Evolutionary conservation across 2,888 invertebrate genomes (phyloP), one percentile per base, ranked within the genome.

Genomic region (Xylocampa areola): DNA sequence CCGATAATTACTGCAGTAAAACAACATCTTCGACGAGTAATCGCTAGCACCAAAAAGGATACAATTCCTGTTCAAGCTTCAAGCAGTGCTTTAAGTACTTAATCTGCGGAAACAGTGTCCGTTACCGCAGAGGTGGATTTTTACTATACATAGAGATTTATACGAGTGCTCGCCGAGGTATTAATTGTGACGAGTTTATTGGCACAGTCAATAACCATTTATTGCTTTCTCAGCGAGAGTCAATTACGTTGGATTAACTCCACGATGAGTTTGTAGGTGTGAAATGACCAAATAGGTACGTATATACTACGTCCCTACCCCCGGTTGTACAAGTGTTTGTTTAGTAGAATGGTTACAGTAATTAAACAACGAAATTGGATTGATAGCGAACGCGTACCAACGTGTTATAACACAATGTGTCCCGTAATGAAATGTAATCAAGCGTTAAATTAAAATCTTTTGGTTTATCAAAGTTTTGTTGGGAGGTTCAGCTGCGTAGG

Each of bases 231-330:
- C 88, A 86, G 88, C 87, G 85, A 89, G 88, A 87, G 84, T 87
- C 92, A 91, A 92, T 93, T 91, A 91, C 81, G 81, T 77, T 76
- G 81, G 85, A 91, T 91, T 90, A 90, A 85, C 86, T 87, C 81
- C 63, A 62, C 76, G 78, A 86, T 82, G 81, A 79, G 81, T 76
- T 72, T 75, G 79, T 80, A 84, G 80, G 86, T 86, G 85, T 81
- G 77, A 85, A 83, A 71, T 53, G 41, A 33, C 48, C 60, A 32
- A 59, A 30, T 21, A 23, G 21, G 11, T 55, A 57, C 17, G 29
- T 62, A 36, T 21, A 14, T 52, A 29, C 16, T 41, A 33, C 32
- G n/a, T 25, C 32, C 41, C 53, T 45, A 44, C 13, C 40, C 60
- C 58, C 54, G 33, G 25, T 30, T 60, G 52, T 58, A 48, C 44